These are phyloP conservation scores for Noctua janthina DNA, from an alignment of 2,888 invertebrate species.

Conservation along the genomic window DNA sequence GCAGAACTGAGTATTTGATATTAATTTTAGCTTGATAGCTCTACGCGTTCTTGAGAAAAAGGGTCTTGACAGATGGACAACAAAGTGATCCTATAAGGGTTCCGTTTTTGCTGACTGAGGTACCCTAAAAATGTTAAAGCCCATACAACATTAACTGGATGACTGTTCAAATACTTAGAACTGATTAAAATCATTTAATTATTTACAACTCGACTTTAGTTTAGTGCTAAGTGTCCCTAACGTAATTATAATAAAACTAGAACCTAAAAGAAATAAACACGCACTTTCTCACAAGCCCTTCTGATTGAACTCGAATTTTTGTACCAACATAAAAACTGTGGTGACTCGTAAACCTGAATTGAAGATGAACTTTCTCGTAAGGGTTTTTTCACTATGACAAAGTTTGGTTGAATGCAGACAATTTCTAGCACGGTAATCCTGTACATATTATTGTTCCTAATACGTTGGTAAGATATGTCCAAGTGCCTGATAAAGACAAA, in stretches of 20 bases:
- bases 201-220: neutral
- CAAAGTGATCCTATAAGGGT: too few relatives aligned
- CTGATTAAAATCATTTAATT: neutral
- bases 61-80: too few relatives aligned
- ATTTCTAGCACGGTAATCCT: neutral
- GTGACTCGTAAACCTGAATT: neutral
- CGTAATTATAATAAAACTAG: neutral
- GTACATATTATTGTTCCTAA: neutral
- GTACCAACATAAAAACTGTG: neutral
- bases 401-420: neutral
- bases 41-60: too few relatives aligned
- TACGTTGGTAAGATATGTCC: neutral
- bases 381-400: neutral
- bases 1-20: too few relatives aligned
- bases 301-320: neutral
- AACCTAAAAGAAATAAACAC: neutral
- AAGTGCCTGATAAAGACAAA: neutral
- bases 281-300: neutral
- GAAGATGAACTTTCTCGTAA: neutral
- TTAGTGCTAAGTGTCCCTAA: constrained; percentile 6
- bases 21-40: too few relatives aligned
- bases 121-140: too few relatives aligned
- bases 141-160: too few relatives aligned
- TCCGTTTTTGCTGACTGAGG: too few relatives aligned
- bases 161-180: too few relatives aligned